These are phyloP conservation scores for Orestias chungarensis DNA, from an alignment of 2,797 vertebrate genomes.

Conservation along the genomic window DNA sequence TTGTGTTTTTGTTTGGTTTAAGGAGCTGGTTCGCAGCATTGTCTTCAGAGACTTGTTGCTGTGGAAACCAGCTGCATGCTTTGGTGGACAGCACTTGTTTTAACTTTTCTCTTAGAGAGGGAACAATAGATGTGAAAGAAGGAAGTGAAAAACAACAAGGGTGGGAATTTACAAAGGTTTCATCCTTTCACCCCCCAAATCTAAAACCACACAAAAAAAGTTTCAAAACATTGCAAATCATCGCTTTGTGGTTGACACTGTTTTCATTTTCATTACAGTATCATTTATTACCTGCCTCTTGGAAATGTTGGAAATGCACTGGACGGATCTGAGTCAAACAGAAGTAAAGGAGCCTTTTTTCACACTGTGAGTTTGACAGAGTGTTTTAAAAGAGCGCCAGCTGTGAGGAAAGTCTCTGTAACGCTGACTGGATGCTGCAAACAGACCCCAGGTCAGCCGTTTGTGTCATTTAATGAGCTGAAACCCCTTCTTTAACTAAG, in stretches of 20 bases:
- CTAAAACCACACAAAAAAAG: not conserved
- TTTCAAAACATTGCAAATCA: not conserved
- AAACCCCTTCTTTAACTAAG: not conserved
- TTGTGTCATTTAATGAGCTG: not conserved
- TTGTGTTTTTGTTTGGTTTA: conserved; percentile 13
- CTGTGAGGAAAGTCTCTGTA: conserved; percentile 60
- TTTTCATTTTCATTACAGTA: conserved; percentile 15
- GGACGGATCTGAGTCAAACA: conserved; percentile 44
- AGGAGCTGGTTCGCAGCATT: conserved; percentile 58
- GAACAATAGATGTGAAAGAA: conserved; percentile 18
- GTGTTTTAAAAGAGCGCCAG: conserved; percentile 42
- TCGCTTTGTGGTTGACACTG: not conserved
- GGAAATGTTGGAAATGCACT: conserved; percentile 49
- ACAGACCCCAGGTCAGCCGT: conserved; percentile 65
- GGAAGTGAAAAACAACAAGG: conserved; percentile 42
- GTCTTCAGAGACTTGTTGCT: conserved; percentile 60
- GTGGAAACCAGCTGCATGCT: conserved; percentile 49
- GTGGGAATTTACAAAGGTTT: too few species aligned
- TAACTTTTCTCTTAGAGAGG: conserved; percentile 28
- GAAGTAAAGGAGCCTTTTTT: conserved; percentile 63
- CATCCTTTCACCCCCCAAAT: not conserved
- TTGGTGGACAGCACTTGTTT: conserved; percentile 39
- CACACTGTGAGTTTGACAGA: conserved; percentile 45
- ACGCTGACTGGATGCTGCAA: conserved; percentile 49
- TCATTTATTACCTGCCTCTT: conserved; percentile 37